These are phyloP conservation scores for Galagoides demidoff DNA, from an alignment of 2,797 vertebrate genomes.

Conservation along the genomic window DNA sequence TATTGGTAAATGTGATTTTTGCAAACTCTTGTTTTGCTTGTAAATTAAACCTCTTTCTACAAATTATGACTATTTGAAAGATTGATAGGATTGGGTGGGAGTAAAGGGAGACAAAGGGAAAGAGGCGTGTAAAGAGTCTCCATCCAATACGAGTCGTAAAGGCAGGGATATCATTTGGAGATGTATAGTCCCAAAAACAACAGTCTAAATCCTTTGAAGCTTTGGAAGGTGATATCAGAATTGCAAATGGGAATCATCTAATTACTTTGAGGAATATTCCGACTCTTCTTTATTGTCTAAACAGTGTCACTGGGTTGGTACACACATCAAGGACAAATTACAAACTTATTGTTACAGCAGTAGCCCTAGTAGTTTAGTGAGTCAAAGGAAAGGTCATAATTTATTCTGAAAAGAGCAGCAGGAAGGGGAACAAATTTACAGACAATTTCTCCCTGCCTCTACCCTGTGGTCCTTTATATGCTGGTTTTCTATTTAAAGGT, in stretches of 20 bases:
- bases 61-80: not conserved
- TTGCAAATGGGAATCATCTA: slow-evolving; percentile 3
- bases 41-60: slow-evolving; percentile 1
- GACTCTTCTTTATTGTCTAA: slow-evolving; percentile 32
- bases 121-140: not conserved
- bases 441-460: not conserved
- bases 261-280: slow-evolving; percentile 47
- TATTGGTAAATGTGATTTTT: not conserved
- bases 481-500: slow-evolving; percentile 65
- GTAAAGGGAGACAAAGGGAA: not conserved
- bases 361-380: slow-evolving; percentile 17
- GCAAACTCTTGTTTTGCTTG: not conserved
- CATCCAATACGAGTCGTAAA: not conserved
- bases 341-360: slow-evolving; percentile 38
- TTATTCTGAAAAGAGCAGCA: slow-evolving; percentile 58
- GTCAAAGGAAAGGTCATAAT: slow-evolving; percentile 45
- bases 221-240: slow-evolving; percentile 37
- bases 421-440: slow-evolving; percentile 1
- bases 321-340: slow-evolving; percentile 41
- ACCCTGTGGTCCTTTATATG: slow-evolving; percentile 42
- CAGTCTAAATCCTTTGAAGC: not conserved
- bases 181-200: not conserved
- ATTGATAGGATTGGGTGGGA: not conserved
- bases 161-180: not conserved
- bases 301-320: not conserved